Evolutionary conservation across 1,140 invertebrate genomes (phyloP), one percentile per base, ranked within the genome.

Genomic region (Planococcus citri): DNA sequence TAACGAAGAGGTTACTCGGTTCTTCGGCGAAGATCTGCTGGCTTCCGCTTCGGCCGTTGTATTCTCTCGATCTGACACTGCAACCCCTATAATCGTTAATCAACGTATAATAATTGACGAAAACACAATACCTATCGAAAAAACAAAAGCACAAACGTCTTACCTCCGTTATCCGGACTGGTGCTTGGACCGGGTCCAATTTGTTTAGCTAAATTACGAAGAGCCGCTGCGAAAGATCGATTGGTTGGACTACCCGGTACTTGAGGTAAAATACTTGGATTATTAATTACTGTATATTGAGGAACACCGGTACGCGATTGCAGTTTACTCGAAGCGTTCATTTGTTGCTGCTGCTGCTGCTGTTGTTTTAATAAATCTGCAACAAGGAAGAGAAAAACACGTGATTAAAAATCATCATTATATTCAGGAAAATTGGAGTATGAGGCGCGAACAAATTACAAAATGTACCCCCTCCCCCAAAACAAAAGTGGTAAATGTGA

Each of bases 201-300:
- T 76, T 91, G 88, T 77, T 92, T 89, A 67, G 89, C 90, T 70
- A 92, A 79, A 76, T 88, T 90, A 70, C 89, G 81, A 69, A 92
- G 78, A 4, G 89, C 89, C 3, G 89, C 88, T 24, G 90, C 88
- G 79, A 91, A 92, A 27, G 86, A 82, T 9, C 75, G 68, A 20
- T 73, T 73, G 27, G 72, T 72, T 37, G 70, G 58, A 27, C 60
- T 64, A 24, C 60, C 60, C 3, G 60, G 60, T 17, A 64, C 60
- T 64, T 64, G 60, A 4, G 60, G 60, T 25, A 64, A 27, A 24
- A 64, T 64, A 27, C 60, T 64, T 12, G 60, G 60, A 64, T 25
- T 64, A 64, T 25, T 64, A 24, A 64, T 64, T 14, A 64, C 60
- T 12, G 60, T 25, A 17, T 64, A 64, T 20, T 64, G 60, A 3